phyloP scores from a whole-genome alignment of 2,113 vertebrate genomes.

The Amblyopsis rosae region DNA sequence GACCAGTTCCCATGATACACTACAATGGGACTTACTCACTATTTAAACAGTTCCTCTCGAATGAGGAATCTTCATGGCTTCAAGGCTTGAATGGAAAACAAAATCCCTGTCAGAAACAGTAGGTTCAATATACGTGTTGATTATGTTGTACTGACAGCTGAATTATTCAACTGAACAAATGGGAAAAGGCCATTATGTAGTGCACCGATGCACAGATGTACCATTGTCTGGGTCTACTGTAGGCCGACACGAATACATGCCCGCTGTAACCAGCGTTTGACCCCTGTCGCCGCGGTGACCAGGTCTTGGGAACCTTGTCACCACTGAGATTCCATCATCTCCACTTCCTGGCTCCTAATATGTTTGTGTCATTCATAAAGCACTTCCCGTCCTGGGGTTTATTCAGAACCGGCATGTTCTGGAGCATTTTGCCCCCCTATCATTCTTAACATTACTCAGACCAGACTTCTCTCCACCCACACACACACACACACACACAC shows the following conservation, averaged over 20 bases:
- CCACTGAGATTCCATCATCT: conserved; percentile 65
- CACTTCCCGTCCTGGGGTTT: conserved; percentile 59
- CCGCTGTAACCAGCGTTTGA: conserved; percentile 33
- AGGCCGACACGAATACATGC: conserved; percentile 28
- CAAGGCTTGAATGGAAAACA: too few species aligned
- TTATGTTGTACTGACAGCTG: too few species aligned
- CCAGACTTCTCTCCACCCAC: neutral
- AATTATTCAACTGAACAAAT: too few species aligned
- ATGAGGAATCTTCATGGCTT: too few species aligned
- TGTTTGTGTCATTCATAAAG: conserved; percentile 51
- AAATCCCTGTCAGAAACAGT: too few species aligned
- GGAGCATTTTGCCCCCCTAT: neutral
- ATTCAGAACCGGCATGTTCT: conserved; percentile 14
- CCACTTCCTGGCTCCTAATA: conserved; percentile 64
- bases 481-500: neutral
- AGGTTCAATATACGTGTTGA: too few species aligned
- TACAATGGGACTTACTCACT: too few species aligned
- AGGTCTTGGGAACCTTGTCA: conserved; percentile 65
- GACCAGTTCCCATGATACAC: too few species aligned
- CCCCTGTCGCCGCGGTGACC: conserved; percentile 42
- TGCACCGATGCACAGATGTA: neutral
- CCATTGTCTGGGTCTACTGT: conserved; percentile 27
- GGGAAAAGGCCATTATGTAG: too few species aligned
- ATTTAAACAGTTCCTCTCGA: too few species aligned
- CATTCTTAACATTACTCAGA: neutral